These are phyloP conservation scores for Sander vitreus DNA, from an alignment of 2,113 vertebrate species.

Conservation along the genomic window DNA sequence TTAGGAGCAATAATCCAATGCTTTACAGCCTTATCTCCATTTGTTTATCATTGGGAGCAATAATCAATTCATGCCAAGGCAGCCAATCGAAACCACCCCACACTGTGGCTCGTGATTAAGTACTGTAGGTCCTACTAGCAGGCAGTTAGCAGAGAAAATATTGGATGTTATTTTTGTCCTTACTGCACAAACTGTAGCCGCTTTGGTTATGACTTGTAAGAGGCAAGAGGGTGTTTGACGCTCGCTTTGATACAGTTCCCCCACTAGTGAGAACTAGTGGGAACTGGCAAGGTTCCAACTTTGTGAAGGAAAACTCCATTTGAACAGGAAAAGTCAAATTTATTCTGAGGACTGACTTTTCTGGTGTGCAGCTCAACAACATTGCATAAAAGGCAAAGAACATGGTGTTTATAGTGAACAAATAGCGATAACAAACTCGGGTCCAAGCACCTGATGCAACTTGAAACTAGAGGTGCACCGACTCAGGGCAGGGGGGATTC, in stretches of 20 bases:
- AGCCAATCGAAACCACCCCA: constrained; percentile 1
- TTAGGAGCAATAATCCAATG: constrained; percentile 24
- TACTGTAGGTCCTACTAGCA: neutral
- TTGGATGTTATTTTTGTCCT: neutral
- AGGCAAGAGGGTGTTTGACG: neutral
- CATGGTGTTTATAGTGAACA: neutral
- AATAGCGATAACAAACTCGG: neutral
- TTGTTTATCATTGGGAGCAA: neutral
- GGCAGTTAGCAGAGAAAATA: neutral
- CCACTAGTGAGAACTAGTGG: neutral
- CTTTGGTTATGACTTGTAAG: neutral
- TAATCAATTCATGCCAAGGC: neutral
- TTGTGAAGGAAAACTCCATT: neutral
- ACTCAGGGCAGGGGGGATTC: neutral
- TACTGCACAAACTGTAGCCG: neutral
- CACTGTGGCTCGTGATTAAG: neutral
- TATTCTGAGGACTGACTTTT: neutral
- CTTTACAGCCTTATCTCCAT: neutral
- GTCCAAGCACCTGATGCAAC: neutral
- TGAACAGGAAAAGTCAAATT: neutral
- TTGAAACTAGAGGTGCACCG: neutral
- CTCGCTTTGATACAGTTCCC: neutral
- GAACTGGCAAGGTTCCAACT: constrained; percentile 11
- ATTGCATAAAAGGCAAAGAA: neutral
- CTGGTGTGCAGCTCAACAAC: neutral